These are phyloP conservation scores for Eurystomus gularis DNA, from an alignment of 2,113 vertebrate genomes.

Conservation along the genomic window DNA sequence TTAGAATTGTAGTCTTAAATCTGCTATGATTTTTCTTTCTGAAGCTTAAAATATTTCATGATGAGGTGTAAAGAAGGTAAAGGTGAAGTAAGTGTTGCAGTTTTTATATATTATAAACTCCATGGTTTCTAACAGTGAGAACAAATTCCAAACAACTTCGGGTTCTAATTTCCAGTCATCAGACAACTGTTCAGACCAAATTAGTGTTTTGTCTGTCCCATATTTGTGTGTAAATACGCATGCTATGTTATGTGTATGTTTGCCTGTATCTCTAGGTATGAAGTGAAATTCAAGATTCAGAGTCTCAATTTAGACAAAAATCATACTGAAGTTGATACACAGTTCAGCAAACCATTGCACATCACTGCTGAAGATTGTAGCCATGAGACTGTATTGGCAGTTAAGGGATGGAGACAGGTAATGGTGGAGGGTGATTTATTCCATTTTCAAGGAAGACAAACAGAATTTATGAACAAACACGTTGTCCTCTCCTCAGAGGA, in stretches of 20 bases:
- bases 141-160: not conserved
- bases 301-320: not conserved
- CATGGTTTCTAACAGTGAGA: not conserved
- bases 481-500: not conserved
- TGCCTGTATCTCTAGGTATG: not conserved
- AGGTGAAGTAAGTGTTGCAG: not conserved
- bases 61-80: not conserved
- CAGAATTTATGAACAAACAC: not conserved
- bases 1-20: not conserved
- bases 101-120: not conserved
- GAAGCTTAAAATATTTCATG: not conserved
- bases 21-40: not conserved
- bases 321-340: not conserved
- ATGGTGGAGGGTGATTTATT: not conserved
- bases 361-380: not conserved
- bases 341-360: not conserved
- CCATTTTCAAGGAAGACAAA: not conserved
- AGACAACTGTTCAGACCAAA: not conserved
- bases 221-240: not conserved
- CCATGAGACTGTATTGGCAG: accelerated
- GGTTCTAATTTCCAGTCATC: not conserved
- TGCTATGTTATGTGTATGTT: not conserved
- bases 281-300: not conserved
- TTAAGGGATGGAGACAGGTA: not conserved
- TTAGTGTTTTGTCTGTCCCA: not conserved